Evolutionary conservation across 2,888 invertebrate species (phyloP).

Genomic region (Polia nebulosa): DNA sequence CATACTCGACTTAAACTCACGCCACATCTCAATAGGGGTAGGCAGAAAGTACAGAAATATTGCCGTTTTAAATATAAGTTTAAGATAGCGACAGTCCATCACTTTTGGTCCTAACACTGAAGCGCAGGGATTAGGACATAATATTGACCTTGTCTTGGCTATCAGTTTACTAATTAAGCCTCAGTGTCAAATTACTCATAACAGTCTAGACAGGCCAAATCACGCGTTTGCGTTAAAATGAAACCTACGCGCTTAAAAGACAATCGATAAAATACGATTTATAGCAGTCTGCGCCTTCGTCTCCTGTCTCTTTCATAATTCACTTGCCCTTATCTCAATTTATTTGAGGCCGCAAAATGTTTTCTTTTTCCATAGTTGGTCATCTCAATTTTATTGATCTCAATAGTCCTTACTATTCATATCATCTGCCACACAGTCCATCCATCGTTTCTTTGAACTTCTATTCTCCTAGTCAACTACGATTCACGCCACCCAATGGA

Average conservation of each 20-base stretch:
- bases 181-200: constrained; percentile 20
- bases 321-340: background rate
- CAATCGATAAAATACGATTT: background rate
- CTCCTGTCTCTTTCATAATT: background rate
- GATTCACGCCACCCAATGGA: too few relatives aligned
- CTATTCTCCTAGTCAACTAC: too few relatives aligned
- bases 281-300: background rate
- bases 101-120: background rate
- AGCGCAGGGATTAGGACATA: background rate
- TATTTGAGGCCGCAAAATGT: background rate
- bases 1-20: too few relatives aligned
- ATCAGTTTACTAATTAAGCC: constrained; percentile 17
- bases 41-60: background rate
- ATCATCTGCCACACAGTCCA: too few relatives aligned
- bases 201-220: constrained; percentile 17
- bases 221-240: background rate
- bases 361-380: too few relatives aligned
- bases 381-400: too few relatives aligned
- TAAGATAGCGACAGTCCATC: background rate
- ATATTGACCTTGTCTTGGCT: constrained; percentile 1
- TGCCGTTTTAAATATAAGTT: background rate
- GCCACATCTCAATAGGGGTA: background rate
- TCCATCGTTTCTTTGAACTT: too few relatives aligned
- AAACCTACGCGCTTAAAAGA: constrained; percentile 4
- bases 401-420: too few relatives aligned